These are phyloP conservation scores for Asteroscopus sphinx DNA, from an alignment of 2,888 invertebrate genomes.

Conservation along the genomic window DNA sequence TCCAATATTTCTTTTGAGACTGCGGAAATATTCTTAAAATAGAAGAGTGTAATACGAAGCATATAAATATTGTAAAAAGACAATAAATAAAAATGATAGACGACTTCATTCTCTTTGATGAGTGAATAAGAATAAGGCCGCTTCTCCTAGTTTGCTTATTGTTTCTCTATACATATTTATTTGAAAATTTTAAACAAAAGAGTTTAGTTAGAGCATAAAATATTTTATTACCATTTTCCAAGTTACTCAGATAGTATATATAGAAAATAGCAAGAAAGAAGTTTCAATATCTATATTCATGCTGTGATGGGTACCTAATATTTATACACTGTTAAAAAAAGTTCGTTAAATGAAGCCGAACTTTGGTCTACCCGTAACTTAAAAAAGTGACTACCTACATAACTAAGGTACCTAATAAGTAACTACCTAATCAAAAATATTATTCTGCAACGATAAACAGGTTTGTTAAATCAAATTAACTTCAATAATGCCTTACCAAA, in stretches of 20 bases:
- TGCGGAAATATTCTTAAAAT: slow-evolving; percentile 3
- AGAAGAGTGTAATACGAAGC: neutral
- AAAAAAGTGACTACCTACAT: no score
- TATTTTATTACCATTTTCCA: slow-evolving; percentile 15
- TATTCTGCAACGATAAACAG: no score
- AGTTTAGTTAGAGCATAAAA: slow-evolving; percentile 17
- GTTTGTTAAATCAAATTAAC: no score
- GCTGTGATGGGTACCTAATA: no score
- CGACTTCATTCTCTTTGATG: slow-evolving; percentile 20
- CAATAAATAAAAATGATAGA: slow-evolving; percentile 34
- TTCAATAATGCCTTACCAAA: no score
- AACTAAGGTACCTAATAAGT: no score
- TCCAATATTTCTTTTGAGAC: slow-evolving; percentile 5
- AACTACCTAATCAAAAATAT: no score
- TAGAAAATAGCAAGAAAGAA: slow-evolving; percentile 2
- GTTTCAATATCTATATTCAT: no score
- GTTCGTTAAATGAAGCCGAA: no score
- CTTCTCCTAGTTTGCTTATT: slow-evolving; percentile 20
- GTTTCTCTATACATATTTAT: slow-evolving; percentile 21
- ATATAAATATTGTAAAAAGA: slow-evolving; percentile 7
- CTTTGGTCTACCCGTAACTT: no score
- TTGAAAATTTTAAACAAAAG: slow-evolving; percentile 22
- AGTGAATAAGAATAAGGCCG: slow-evolving; percentile 8
- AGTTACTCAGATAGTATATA: slow-evolving; percentile 29
- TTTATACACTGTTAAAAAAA: no score